phyloP scores from a whole-genome alignment of 35 echinoderm and acorn worm species.

The Heliocidaris tuberculata region DNA sequence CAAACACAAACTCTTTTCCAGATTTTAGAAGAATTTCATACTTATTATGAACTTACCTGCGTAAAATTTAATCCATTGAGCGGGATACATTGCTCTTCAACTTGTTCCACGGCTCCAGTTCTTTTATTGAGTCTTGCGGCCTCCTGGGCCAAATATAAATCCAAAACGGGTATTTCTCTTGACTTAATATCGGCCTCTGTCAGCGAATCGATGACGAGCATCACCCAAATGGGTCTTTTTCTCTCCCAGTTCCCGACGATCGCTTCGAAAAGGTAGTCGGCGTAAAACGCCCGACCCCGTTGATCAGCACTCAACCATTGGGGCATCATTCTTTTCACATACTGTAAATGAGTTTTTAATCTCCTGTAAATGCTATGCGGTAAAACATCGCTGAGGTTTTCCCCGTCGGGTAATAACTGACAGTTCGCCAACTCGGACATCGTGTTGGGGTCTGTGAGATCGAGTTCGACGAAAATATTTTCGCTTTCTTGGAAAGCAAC shows the following conservation, averaged over 20 bases:
- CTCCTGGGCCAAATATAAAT: slow-evolving; percentile 89
- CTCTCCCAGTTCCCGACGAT: slow-evolving; percentile 97
- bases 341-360: slow-evolving; percentile 88
- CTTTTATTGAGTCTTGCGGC: slow-evolving; percentile 85
- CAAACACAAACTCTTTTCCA: slow-evolving; percentile 1
- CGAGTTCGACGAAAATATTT: slow-evolving; percentile 94
- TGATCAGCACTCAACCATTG: slow-evolving; percentile 85
- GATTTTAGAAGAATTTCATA: neutral
- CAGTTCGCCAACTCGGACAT: slow-evolving; percentile 75
- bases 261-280: slow-evolving; percentile 90
- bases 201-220: slow-evolving; percentile 94
- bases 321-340: slow-evolving; percentile 94
- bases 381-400: slow-evolving; percentile 89
- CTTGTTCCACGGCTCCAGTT: slow-evolving; percentile 86
- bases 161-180: slow-evolving; percentile 92
- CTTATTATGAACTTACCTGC: slow-evolving; percentile 70
- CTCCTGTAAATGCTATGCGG: slow-evolving; percentile 81
- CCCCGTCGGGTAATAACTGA: slow-evolving; percentile 90
- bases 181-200: slow-evolving; percentile 95
- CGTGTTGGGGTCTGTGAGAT: slow-evolving; percentile 87
- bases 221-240: slow-evolving; percentile 95
- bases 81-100: slow-evolving; percentile 93
- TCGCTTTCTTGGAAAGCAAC: slow-evolving; percentile 91
- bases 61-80: slow-evolving; percentile 95
- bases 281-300: slow-evolving; percentile 74